Conservation (phyloP, 2,113 vertebrate genomes). For the Lycocorax pyrrhopterus region DNA sequence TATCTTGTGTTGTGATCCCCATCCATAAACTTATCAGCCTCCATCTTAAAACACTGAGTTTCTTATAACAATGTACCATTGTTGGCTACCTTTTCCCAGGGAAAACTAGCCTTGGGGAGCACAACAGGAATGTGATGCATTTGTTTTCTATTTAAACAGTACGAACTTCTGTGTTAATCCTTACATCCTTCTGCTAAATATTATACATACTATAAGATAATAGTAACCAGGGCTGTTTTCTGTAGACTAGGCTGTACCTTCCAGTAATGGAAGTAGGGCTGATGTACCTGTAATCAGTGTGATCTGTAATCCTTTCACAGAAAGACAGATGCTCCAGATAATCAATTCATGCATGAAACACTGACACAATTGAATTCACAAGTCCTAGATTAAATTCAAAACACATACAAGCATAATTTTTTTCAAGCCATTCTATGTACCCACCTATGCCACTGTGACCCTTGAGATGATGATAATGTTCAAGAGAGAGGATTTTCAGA, state of each 20-base stretch:
- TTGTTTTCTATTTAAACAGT: background rate
- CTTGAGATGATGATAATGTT: background rate
- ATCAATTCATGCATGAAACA: background rate
- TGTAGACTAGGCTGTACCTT: background rate
- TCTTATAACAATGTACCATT: constrained; percentile 24
- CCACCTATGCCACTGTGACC: background rate
- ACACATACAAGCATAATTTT: background rate
- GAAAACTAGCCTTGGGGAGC: background rate
- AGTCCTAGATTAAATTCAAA: background rate
- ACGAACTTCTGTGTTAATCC: background rate
- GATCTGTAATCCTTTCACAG: background rate
- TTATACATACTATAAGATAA: background rate
- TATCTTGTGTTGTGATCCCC: background rate
- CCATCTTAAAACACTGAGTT: constrained; percentile 15
- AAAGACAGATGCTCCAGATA: background rate
- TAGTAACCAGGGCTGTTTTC: background rate
- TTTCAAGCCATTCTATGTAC: background rate
- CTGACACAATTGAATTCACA: background rate
- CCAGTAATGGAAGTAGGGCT: background rate
- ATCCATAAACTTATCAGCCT: background rate
- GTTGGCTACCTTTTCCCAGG: constrained; percentile 1
- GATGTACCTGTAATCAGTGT: background rate
- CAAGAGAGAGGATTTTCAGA: background rate
- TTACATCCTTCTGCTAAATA: background rate
- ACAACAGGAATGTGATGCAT: background rate